These are phyloP conservation scores for Plectrocnemia conspersa DNA, from an alignment of 1,140 invertebrate genomes.

Conservation along the genomic window DNA sequence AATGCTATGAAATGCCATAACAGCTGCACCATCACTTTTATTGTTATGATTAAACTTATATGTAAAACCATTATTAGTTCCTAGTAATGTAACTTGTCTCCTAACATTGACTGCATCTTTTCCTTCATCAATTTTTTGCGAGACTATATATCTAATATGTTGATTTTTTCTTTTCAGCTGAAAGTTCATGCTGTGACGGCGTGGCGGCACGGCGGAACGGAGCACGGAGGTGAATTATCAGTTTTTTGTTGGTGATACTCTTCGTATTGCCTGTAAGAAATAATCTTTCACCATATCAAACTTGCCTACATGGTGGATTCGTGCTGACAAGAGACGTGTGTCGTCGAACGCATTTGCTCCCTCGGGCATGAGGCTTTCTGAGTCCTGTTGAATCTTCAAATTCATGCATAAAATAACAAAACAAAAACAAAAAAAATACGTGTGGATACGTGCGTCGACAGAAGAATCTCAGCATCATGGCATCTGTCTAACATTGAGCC, in stretches of 20 bases:
- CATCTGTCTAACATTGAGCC: neutral
- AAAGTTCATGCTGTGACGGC: constrained; percentile 63
- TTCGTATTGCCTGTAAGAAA: constrained; percentile 8
- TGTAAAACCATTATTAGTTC: too few species aligned
- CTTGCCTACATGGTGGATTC: constrained; percentile 6
- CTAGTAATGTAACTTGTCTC: too few species aligned
- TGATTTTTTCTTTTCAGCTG: constrained; percentile 53
- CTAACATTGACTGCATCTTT: too few species aligned
- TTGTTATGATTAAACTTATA: too few species aligned
- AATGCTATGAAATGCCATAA: too few species aligned
- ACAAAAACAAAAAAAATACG: too few species aligned
- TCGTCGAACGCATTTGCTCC: neutral
- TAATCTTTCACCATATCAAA: constrained; percentile 12
- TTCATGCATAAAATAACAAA: too few species aligned
- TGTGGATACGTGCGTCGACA: neutral
- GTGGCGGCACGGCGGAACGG: constrained; percentile 61
- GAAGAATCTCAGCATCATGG: constrained; percentile 6
- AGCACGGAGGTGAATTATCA: constrained; percentile 65
- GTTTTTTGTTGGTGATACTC: constrained; percentile 68
- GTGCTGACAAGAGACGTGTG: neutral
- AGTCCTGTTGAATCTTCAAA: neutral
- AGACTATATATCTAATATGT: too few species aligned
- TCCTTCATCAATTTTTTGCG: too few species aligned
- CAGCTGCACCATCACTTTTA: too few species aligned
- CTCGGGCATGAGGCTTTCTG: neutral